Conservation (phyloP, 1,140 invertebrate genomes). For the Drosophila saltans region DNA sequence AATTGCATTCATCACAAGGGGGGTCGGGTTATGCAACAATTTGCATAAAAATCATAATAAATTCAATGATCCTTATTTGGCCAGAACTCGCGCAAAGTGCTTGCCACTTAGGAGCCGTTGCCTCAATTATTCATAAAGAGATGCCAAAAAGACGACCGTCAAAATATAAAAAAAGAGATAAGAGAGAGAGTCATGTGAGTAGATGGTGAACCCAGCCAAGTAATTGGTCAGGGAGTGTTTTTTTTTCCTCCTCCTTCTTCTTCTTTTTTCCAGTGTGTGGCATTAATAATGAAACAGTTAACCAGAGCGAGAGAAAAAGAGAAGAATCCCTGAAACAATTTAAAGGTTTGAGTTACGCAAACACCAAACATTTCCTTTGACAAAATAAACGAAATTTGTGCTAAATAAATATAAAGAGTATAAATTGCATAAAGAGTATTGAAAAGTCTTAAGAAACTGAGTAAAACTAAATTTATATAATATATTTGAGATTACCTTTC, state of each 20-base stretch:
- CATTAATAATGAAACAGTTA: conserved; percentile 21
- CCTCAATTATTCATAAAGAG: conserved; percentile 73
- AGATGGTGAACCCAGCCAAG: conserved; percentile 21
- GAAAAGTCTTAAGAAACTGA: background rate
- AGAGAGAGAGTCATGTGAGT: conserved; percentile 13
- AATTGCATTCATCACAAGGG: conserved; percentile 49
- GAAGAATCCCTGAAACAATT: background rate
- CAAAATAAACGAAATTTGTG: background rate
- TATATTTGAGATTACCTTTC: no score
- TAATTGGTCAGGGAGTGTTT: conserved; percentile 18
- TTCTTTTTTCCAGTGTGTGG: no score
- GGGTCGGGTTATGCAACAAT: conserved; percentile 47
- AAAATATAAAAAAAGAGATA: conserved; percentile 26
- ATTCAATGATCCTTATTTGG: conserved; percentile 74
- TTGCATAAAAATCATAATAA: conserved; percentile 75
- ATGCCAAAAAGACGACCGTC: conserved; percentile 34
- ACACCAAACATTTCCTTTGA: background rate
- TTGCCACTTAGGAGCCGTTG: conserved; percentile 52
- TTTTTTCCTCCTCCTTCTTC: background rate
- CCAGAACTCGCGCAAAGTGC: conserved; percentile 43
- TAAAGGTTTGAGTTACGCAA: background rate
- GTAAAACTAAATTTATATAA: no score
- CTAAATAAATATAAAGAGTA: no score
- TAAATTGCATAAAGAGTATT: no score
- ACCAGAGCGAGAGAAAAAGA: background rate